phyloP scores from a whole-genome alignment of 2,113 vertebrate species.

The Ailuropoda melanoleuca region DNA sequence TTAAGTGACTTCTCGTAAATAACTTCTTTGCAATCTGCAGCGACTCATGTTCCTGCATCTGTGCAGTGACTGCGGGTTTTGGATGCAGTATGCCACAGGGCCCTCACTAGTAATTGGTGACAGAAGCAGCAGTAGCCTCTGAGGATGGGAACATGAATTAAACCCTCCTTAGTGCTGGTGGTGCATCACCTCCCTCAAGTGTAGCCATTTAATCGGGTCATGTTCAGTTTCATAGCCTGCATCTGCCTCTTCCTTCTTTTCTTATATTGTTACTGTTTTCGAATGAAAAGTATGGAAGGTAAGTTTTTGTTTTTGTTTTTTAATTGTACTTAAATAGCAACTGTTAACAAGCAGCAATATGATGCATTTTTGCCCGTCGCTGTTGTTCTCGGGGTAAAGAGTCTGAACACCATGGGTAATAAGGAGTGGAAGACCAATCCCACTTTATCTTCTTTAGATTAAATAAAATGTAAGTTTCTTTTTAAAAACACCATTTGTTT shows the following conservation, averaged over 20 bases:
- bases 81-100: constrained; percentile 64
- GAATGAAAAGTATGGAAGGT: constrained; percentile 78
- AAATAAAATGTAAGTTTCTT: neutral
- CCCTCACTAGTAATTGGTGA: constrained; percentile 74
- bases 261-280: constrained; percentile 63
- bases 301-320: constrained; percentile 57
- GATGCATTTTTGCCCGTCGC: neutral
- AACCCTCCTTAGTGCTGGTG: constrained; percentile 67
- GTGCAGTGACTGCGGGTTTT: constrained; percentile 65
- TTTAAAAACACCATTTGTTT: neutral
- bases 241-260: constrained; percentile 65
- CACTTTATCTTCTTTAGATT: constrained; percentile 13
- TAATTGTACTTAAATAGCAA: constrained; percentile 43
- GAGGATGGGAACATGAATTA: constrained; percentile 61
- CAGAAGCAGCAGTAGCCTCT: constrained; percentile 72
- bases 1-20: constrained; percentile 73
- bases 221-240: constrained; percentile 57
- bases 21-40: constrained; percentile 76
- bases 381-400: neutral
- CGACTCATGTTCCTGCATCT: constrained; percentile 68
- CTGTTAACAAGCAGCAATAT: neutral
- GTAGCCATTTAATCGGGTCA: constrained; percentile 57
- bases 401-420: neutral
- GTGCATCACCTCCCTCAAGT: constrained; percentile 19
- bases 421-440: neutral